phyloP scores from a whole-genome alignment of 1,140 invertebrate species.

The Phocides pigmalion region DNA sequence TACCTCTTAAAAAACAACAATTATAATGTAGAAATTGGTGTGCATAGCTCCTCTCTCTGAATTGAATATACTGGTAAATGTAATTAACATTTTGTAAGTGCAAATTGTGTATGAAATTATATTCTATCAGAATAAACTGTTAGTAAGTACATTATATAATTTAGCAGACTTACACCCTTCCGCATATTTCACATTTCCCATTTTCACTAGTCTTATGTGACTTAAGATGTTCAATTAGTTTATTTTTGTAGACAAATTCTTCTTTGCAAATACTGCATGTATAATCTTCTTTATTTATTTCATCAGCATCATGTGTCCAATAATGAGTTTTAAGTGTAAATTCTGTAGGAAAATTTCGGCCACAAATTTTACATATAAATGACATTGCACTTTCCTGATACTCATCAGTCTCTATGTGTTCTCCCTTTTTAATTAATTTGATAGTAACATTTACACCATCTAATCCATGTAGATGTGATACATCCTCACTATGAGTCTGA shows the following conservation, averaged over 20 bases:
- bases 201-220: constrained; percentile 84
- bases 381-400: constrained; percentile 52
- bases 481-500: constrained; percentile 45
- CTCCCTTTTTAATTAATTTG: constrained; percentile 64
- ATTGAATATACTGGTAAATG: too few species aligned
- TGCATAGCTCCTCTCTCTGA: too few species aligned
- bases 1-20: too few species aligned
- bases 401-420: constrained; percentile 37
- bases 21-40: too few species aligned
- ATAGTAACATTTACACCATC: constrained; percentile 73
- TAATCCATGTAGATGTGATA: constrained; percentile 64
- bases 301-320: constrained; percentile 65
- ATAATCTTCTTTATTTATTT: constrained; percentile 47
- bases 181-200: constrained; percentile 88
- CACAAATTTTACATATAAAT: constrained; percentile 65
- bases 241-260: constrained; percentile 86
- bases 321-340: constrained; percentile 75
- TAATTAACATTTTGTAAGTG: too few species aligned
- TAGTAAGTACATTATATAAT: neutral
- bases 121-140: too few species aligned
- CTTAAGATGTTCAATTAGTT: constrained; percentile 87
- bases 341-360: constrained; percentile 67
- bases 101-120: too few species aligned
- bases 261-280: constrained; percentile 86
- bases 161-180: constrained; percentile 86